Conservation (phyloP, 2,113 vertebrate species). For the Alouatta palliata region DNA sequence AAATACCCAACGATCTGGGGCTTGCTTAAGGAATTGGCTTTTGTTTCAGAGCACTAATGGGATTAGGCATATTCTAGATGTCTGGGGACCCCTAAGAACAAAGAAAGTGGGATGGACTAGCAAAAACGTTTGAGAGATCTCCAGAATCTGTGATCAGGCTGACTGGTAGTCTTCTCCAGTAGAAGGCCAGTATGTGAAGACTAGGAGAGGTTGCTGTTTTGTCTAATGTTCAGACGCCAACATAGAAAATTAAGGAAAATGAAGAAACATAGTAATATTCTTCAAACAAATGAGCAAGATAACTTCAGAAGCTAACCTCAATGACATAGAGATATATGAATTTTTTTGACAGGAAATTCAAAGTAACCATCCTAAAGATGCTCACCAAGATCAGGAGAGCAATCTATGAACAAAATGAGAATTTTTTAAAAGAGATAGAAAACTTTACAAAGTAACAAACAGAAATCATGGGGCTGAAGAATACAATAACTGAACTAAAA, state of each 20-base stretch:
- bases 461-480: neutral
- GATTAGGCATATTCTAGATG: neutral
- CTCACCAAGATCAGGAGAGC: neutral
- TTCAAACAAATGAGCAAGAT: neutral
- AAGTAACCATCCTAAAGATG: neutral
- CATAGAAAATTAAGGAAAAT: neutral
- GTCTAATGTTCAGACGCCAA: neutral
- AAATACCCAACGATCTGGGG: neutral
- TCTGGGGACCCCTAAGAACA: neutral
- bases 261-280: neutral
- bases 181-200: neutral
- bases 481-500: neutral
- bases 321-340: neutral
- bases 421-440: neutral
- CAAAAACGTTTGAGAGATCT: neutral
- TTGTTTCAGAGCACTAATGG: neutral
- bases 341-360: neutral
- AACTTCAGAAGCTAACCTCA: neutral
- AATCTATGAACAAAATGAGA: neutral
- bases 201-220: neutral
- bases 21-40: neutral
- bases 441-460: neutral
- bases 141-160: neutral
- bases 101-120: neutral
- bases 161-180: neutral